Evolutionary conservation across 2,888 invertebrate genomes (phyloP), one percentile per base, ranked within the genome.

Genomic region (Hyppa rectilinea): DNA sequence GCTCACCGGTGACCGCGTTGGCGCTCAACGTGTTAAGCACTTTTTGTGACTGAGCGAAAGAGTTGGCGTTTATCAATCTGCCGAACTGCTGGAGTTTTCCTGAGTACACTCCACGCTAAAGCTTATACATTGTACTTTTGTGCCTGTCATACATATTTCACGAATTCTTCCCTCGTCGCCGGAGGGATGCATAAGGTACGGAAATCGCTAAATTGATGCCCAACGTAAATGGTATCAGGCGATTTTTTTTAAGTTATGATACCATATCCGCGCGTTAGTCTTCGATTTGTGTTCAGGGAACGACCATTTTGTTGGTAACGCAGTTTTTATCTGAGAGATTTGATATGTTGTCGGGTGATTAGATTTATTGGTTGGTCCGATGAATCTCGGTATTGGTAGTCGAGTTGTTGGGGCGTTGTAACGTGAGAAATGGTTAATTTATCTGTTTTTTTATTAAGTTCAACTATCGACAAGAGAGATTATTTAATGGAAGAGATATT

Each of bases 171-270:
- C 63, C 63, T 71, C 66, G 59, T 70, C 76, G 83, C 82, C 79
- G 80, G 80, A 71, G 78, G 76, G 86, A 80, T 81, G 82, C 83
- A 85, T 81, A 85, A 87, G 86, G 87, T 88, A 71, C 71, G 76
- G 71, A 72, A 75, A 81, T 84, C 86, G 74, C 81, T 70, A 80
- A 87, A 87, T 87, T 85, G 87, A 87, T 86, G 84, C 81, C 82
- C 78, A 79, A 87, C 85, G 83, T 85, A 82, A 85, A 87, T 79
- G 76, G 78, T 77, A 78, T 71, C 67, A 66, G 82, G 81, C 82
- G 78, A 84, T 85, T 86, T 88, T 88, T 88, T 85, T 72, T 84
- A 87, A 89, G 83, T 88, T 88, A 86, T 85, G 83, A 82, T 83
- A 80, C 75, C 79, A 84, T 86, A 83, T 85, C 85, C 87, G 66